Evolutionary conservation across 2,888 invertebrate species (phyloP), one percentile per base, ranked within the genome.

Genomic region (Spisula solida): DNA sequence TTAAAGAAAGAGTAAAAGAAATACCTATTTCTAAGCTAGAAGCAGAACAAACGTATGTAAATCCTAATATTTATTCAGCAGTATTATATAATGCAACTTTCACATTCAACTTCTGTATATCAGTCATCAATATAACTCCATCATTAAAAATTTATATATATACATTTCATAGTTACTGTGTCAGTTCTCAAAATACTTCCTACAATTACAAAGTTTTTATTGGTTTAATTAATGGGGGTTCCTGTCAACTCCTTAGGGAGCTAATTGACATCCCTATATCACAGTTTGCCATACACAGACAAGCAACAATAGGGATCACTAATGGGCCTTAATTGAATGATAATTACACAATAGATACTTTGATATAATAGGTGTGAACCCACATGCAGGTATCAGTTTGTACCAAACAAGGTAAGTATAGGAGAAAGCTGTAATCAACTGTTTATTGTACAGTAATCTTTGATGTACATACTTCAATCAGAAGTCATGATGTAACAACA

Each of bases 391-490:
- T 75, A 34, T 31, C 18, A 75, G 34, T 34, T 75, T 75, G 29
- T 0, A 75, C 29, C 75, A 75, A 75, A 34, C 75, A 75, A 34
- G 6, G 29, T 31, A 60, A 60, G 60, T 8, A 12, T 10, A 31
- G 31, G 6, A 31, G 4, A 75, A 31, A 78, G 56, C 85, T 85
- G 79, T 56, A 70, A 85, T 75, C 31, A 83, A 82, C 66, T 0
- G 16, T 18, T 20, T 48, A 16, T 83, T 70, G 34, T 83, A 29
- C 1, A 29, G 12, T 83, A 51, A 85, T 85, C 85, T 79, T 85
- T 85, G 85, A 85, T 55, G 85, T 79, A 31, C 70, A 2, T 78
- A 85, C 41, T 12, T 83, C 84, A 84, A 84, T 84, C 75, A 75
- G 31, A 12, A 31, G 14, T 0, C 12, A 2, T 14, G 14, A 75